Conservation (phyloP, 2,888 invertebrate species). For the Oscheius sp. region DNA sequence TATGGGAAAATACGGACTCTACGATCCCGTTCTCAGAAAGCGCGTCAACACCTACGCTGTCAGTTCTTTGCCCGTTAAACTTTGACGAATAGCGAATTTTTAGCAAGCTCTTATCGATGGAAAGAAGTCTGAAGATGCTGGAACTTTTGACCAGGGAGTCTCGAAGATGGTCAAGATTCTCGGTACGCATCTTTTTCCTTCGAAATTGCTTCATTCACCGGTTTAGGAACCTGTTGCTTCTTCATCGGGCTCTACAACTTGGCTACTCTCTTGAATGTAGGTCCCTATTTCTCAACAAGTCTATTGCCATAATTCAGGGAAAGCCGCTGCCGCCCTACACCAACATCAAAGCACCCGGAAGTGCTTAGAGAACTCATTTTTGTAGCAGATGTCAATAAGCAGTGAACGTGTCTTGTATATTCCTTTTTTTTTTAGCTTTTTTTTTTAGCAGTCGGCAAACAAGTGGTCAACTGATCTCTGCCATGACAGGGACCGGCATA, state of each 20-base stretch:
- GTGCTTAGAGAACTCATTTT: conserved; percentile 46
- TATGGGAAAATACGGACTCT: conserved; percentile 72
- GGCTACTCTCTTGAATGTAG: conserved; percentile 49
- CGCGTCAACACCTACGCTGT: conserved; percentile 65
- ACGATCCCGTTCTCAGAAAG: conserved; percentile 67
- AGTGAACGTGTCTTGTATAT: conserved; percentile 24
- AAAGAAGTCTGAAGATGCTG: conserved; percentile 68
- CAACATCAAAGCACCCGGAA: conserved; percentile 63
- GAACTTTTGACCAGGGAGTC: conserved; percentile 61
- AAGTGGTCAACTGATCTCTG: no score
- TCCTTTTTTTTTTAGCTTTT: neutral
- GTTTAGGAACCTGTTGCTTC: conserved; percentile 52
- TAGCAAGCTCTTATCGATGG: conserved; percentile 69
- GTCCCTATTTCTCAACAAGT: no score
- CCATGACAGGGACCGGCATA: no score
- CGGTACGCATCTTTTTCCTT: conserved; percentile 31
- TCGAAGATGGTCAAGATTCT: conserved; percentile 60
- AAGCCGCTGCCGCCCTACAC: conserved; percentile 67
- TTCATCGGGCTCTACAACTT: conserved; percentile 66
- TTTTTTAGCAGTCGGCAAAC: neutral
- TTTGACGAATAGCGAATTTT: conserved; percentile 4
- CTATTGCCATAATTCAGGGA: conserved; percentile 38
- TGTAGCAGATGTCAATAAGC: conserved; percentile 26
- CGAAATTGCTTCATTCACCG: neutral
- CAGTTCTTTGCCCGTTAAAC: conserved; percentile 24